Evolutionary conservation across 2,113 vertebrate genomes (phyloP).

Genomic region (Rhinopomastus cyanomelas): DNA sequence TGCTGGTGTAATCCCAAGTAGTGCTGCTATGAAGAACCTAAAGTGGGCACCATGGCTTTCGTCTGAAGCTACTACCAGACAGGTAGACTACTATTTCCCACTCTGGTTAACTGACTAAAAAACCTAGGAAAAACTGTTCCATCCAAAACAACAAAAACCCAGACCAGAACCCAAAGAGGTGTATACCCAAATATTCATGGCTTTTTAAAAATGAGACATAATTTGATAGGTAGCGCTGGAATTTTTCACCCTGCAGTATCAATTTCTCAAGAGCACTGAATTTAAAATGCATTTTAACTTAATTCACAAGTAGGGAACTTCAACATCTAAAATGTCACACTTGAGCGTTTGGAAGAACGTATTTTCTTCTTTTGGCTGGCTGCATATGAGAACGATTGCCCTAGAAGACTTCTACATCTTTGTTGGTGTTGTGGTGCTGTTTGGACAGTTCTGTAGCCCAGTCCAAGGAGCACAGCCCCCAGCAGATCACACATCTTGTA

Average conservation of each 20-base stretch:
- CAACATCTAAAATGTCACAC: not conserved
- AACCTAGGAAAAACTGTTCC: fast-evolving
- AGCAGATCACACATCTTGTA: too few relatives aligned
- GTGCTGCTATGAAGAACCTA: not conserved
- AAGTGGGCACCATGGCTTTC: not conserved
- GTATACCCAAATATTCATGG: not conserved
- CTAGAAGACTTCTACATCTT: not conserved
- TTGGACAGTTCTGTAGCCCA: too few relatives aligned
- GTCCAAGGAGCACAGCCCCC: too few relatives aligned
- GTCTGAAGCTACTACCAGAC: not conserved
- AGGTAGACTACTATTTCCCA: not conserved
- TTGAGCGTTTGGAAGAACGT: not conserved
- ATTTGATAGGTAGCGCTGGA: not conserved
- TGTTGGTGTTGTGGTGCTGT: not conserved
- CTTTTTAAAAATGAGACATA: not conserved
- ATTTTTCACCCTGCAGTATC: not conserved
- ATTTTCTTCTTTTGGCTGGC: not conserved
- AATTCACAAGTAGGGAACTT: not conserved
- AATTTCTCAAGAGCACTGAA: not conserved
- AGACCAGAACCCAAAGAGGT: fast-evolving
- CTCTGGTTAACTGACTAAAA: not conserved
- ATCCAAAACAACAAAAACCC: too few relatives aligned
- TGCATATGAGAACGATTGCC: not conserved
- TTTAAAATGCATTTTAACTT: not conserved
- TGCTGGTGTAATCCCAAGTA: not conserved